Evolutionary conservation across 2,113 vertebrate species (phyloP).

Genomic region (Procavia capensis): DNA sequence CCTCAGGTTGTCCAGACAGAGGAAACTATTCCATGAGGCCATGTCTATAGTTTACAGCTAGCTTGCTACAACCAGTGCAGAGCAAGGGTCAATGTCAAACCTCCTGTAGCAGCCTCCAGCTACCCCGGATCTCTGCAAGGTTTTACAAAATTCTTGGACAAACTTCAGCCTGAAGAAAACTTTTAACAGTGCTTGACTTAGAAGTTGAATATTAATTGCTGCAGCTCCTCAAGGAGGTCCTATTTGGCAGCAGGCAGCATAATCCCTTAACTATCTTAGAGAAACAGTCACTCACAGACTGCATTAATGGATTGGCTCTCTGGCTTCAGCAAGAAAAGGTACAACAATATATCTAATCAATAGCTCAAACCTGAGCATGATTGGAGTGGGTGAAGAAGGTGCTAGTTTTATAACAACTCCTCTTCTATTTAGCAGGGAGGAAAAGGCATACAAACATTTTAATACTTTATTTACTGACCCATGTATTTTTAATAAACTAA

Average conservation of each 20-base stretch:
- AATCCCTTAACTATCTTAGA: conserved; percentile 9
- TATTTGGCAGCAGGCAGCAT: conserved; percentile 62
- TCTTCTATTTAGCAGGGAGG: background rate
- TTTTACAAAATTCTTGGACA: conserved; percentile 59
- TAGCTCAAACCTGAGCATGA: background rate
- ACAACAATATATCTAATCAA: background rate
- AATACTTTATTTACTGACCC: conserved; percentile 54
- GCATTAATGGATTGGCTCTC: background rate
- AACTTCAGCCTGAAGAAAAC: conserved; percentile 57
- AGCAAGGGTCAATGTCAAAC: background rate
- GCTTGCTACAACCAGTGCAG: background rate
- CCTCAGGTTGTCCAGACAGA: background rate
- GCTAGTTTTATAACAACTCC: background rate
- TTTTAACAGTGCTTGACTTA: conserved; percentile 49
- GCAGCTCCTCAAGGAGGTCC: conserved; percentile 53
- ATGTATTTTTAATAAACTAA: conserved; percentile 55
- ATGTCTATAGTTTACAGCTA: background rate
- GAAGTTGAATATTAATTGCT: conserved; percentile 68
- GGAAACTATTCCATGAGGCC: background rate
- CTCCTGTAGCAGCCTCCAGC: background rate
- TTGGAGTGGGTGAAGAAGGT: background rate
- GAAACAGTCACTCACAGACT: conserved; percentile 55
- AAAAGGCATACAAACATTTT: conserved; percentile 23
- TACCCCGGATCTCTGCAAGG: background rate
- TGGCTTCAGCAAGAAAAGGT: background rate